These are phyloP conservation scores for Drosophila truncata DNA, from an alignment of 1,140 invertebrate genomes.

Conservation along the genomic window DNA sequence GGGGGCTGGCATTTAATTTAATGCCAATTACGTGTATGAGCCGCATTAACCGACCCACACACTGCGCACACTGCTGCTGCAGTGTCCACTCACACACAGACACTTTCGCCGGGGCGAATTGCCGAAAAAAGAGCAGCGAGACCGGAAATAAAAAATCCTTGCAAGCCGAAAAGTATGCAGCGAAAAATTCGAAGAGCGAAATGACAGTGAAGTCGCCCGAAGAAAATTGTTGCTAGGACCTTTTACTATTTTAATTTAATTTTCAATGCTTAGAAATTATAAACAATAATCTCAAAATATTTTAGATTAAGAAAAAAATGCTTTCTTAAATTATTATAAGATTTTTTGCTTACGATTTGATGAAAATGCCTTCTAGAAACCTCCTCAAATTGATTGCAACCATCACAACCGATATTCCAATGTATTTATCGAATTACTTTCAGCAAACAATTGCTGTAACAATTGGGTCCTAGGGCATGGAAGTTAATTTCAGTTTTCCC, in stretches of 20 bases:
- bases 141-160: slow-evolving; percentile 30
- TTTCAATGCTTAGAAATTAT: background rate
- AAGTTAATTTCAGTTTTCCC: slow-evolving; percentile 66
- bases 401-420: background rate
- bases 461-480: slow-evolving; percentile 31
- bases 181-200: slow-evolving; percentile 17
- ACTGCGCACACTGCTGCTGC: slow-evolving; percentile 31
- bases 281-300: background rate
- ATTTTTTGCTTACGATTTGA: background rate
- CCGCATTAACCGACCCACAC: slow-evolving; percentile 72
- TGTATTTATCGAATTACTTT: slow-evolving; percentile 2
- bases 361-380: background rate
- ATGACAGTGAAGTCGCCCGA: background rate
- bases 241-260: background rate
- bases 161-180: slow-evolving; percentile 66
- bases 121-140: slow-evolving; percentile 37
- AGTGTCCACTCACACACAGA: slow-evolving; percentile 24
- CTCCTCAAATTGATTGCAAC: background rate
- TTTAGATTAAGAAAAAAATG: background rate
- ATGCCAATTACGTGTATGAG: slow-evolving; percentile 83
- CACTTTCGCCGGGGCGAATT: slow-evolving; percentile 62
- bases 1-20: slow-evolving; percentile 75
- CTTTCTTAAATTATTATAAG: background rate
- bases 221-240: background rate
- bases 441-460: slow-evolving; percentile 7